A percentile compares a stretch with the other conserved stretches of the same genome.
These are phyloP conservation scores for Anhinga anhinga DNA, from an alignment of 2,113 vertebrate species.

Conservation along the genomic window DNA sequence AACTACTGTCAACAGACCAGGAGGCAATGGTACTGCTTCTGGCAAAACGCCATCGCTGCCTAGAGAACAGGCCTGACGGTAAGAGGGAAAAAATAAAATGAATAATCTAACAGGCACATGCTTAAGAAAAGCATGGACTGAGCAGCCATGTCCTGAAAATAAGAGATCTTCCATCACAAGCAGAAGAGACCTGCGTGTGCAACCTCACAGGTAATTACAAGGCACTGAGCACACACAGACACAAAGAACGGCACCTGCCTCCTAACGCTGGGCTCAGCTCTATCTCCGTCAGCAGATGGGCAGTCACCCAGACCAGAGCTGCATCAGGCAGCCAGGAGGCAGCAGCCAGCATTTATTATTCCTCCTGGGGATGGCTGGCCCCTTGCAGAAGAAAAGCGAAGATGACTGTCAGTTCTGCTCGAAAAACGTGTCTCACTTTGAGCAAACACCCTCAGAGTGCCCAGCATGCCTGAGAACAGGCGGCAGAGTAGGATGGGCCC, in stretches of 20 bases:
- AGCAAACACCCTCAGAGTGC: neutral
- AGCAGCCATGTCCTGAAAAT: neutral
- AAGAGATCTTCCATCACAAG: neutral
- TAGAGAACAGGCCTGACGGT: neutral
- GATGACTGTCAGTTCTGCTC: neutral
- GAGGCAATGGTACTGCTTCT: neutral
- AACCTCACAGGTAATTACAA: neutral
- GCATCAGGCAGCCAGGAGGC: neutral
- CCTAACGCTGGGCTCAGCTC: neutral
- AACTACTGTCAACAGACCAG: neutral
- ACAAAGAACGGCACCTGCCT: neutral
- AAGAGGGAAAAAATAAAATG: neutral
- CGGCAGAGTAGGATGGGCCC: neutral
- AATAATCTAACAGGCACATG: neutral
- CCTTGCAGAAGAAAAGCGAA: neutral
- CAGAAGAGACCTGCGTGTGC: neutral
- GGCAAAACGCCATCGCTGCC: neutral
- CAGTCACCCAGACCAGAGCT: neutral
- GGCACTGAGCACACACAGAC: neutral
- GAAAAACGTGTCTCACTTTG: neutral
- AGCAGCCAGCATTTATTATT: neutral
- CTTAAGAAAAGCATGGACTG: neutral
- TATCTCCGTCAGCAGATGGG: neutral
- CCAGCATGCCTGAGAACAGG: neutral
- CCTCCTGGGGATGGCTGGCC: neutral